phyloP scores from a whole-genome alignment of 1,140 invertebrate species.

The Diprion similis region DNA sequence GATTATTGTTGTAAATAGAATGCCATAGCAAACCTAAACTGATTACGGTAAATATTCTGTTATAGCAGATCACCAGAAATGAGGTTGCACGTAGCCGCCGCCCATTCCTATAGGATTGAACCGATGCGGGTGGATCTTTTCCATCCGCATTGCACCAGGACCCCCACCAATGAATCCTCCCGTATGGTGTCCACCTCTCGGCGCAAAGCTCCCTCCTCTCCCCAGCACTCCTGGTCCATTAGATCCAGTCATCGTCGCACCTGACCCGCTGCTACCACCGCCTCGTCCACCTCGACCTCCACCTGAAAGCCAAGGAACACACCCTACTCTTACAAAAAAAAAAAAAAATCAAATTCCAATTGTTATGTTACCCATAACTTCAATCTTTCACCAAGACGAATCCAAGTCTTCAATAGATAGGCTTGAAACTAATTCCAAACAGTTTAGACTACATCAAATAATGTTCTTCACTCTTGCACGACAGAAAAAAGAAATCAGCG shows the following conservation, averaged over 20 bases:
- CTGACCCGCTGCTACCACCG: conserved; percentile 19
- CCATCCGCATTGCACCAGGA: conserved; percentile 60
- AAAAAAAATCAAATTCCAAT: background rate
- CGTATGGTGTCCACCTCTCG: conserved; percentile 45
- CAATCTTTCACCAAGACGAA: background rate
- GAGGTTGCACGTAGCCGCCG: conserved; percentile 56
- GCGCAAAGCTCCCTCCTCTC: conserved; percentile 37
- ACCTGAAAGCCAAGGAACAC: conserved; percentile 4
- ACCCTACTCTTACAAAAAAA: conserved; percentile 5
- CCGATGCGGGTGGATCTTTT: conserved; percentile 59
- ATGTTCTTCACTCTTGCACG: background rate
- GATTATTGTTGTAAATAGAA: conserved; percentile 6
- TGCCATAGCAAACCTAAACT: conserved; percentile 7
- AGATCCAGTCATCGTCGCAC: conserved; percentile 32
- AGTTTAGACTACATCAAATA: background rate
- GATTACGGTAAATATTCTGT: background rate
- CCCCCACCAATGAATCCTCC: conserved; percentile 49
- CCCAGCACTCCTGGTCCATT: conserved; percentile 36
- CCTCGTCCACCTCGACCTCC: conserved; percentile 45
- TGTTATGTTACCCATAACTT: background rate
- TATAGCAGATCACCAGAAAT: conserved; percentile 55
- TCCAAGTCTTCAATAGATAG: background rate
- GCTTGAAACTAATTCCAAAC: background rate
- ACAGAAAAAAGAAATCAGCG: too few species aligned
- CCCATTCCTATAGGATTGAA: conserved; percentile 61